A percentile compares a stretch with the other conserved stretches of the same genome.
Conservation (phyloP, 1,140 invertebrate genomes). For the Brachionus asplanchnoidis region DNA sequence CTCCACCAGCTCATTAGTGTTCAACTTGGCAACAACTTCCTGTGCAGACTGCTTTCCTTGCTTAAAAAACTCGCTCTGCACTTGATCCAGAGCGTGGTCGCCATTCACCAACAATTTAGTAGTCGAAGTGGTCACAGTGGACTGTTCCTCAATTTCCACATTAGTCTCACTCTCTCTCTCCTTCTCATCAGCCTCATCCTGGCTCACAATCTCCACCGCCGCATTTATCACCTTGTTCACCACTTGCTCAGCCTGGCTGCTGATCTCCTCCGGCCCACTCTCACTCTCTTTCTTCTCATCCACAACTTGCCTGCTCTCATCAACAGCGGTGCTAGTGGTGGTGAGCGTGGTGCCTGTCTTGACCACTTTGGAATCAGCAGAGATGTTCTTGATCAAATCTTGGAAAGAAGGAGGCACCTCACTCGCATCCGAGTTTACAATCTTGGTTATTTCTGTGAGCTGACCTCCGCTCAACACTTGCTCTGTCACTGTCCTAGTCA, state of each 20-base stretch:
- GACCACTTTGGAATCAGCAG: not conserved
- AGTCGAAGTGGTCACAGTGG: conserved; percentile 10
- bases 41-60: conserved; percentile 26
- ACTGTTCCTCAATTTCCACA: conserved; percentile 10
- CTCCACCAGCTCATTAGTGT: not conserved
- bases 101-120: not conserved
- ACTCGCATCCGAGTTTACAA: not conserved
- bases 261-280: not conserved
- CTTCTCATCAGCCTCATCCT: not conserved
- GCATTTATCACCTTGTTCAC: not conserved
- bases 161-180: not conserved
- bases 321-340: not conserved
- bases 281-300: not conserved
- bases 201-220: conserved; percentile 3
- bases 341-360: not conserved
- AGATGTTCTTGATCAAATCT: not conserved
- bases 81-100: not conserved
- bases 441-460: conserved; percentile 1
- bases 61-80: conserved; percentile 35
- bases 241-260: conserved; percentile 21
- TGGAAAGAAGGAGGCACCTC: not conserved
- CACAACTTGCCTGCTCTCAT: not conserved
- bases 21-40: not conserved
- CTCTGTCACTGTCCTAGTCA: conserved; percentile 26
- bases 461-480: conserved; percentile 5